Conservation (phyloP, 2,797 vertebrate genomes). For the Kryptopterus vitreolus region DNA sequence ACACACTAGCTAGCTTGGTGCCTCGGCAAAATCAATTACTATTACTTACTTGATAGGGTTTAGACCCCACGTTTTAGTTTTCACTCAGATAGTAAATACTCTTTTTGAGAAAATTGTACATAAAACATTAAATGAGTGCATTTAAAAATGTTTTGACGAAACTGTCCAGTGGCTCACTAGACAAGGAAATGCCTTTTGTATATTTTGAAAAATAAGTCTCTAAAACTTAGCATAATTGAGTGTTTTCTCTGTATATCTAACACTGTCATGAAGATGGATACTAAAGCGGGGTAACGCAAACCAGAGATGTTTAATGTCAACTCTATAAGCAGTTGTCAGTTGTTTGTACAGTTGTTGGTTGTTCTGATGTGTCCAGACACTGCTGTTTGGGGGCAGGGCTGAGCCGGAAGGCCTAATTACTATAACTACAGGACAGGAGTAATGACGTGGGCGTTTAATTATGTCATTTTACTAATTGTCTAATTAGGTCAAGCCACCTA, state of each 20-base stretch:
- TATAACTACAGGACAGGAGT: conserved; percentile 39
- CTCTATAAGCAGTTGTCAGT: conserved; percentile 20
- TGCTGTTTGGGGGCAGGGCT: conserved; percentile 19
- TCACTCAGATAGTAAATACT: not conserved
- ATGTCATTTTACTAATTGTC: conserved; percentile 49
- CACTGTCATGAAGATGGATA: conserved; percentile 12
- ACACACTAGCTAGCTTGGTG: no score
- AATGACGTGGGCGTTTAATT: conserved; percentile 43
- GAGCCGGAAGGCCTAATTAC: conserved; percentile 32
- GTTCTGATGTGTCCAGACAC: conserved; percentile 14
- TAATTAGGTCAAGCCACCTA: conserved; percentile 38
- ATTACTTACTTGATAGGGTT: conserved; percentile 8
- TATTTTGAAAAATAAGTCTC: conserved; percentile 4
- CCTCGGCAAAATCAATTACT: no score
- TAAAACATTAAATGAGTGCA: not conserved
- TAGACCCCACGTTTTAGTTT: not conserved
- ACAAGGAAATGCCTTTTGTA: conserved; percentile 5
- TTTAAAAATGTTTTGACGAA: not conserved
- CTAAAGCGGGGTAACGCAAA: conserved; percentile 26
- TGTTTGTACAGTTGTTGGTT: conserved; percentile 32
- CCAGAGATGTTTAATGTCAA: conserved; percentile 15
- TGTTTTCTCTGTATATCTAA: conserved; percentile 5
- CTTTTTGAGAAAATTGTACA: not conserved
- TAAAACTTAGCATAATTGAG: conserved; percentile 17
- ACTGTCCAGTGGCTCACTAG: conserved; percentile 1